Base-by-base conservation (phyloP, 2,888 invertebrate species). In the Heliconius erato region DNA sequence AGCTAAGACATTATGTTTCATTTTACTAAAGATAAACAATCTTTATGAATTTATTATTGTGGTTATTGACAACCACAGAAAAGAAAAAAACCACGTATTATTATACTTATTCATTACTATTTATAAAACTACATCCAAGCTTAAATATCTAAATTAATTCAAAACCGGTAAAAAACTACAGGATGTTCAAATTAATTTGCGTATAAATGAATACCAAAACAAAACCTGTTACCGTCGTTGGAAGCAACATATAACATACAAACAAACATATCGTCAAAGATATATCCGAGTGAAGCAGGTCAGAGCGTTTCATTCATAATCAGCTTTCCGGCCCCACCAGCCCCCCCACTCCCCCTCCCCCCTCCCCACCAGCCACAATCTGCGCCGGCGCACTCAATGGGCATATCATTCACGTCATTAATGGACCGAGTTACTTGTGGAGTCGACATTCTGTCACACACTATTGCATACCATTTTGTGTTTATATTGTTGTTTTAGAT, bases 341-440 rank as follows among this genome's bases (percentile, higher is more conserved):
- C 87, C 84, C 82, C 32, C 32, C 32, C 32, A 2, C 32, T 3
- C 32, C 32, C 32, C 32, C 32, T 3, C 2, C 32, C 32, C 32
- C 32, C 32, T 32, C 32, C 32, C 83, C 84, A 84, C 84, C 84
- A 84, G 80, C 77, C 77, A 23, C 81, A 80, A 80, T 79, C 84
- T 83, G 84, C 87, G 63, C 83, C 80, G 84, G 80, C 85, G 85
- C 85, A 85, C 84, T 87, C 87, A 88, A 86, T 83, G 86, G 88
- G 86, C 87, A 86, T 88, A 88, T 89, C 89, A 89, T 89, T 89
- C 88, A 89, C 86, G 86, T 84, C 85, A 85, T 86, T 88, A 90
- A 89, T 89, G 89, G 87, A 89, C 86, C 88, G 87, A 87, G 83
- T 77, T 85, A 86, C 85, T 86, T 86, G 84, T 86, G 82, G 86